phyloP scores from a whole-genome alignment of 2,888 invertebrate genomes.

The Cheilosia scutellata region DNA sequence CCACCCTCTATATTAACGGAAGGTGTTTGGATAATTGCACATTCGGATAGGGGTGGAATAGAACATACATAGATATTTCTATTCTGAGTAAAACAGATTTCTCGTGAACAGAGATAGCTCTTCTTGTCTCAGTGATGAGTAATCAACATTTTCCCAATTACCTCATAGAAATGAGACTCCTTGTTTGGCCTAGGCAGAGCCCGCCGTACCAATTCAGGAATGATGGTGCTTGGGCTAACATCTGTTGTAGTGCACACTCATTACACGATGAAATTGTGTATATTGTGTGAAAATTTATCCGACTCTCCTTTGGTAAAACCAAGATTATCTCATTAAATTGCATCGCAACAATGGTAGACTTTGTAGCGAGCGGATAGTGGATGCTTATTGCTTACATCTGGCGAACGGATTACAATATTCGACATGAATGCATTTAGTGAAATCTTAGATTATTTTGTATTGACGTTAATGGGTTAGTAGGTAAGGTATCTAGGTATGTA shows the following conservation, averaged over 20 bases:
- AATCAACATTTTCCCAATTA: conserved; percentile 38
- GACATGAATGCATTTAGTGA: neutral
- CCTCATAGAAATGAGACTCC: conserved; percentile 6
- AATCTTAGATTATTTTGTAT: neutral
- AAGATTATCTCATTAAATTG: conserved; percentile 2
- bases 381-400: neutral
- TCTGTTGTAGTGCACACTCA: neutral
- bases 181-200: neutral
- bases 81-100: neutral
- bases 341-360: neutral
- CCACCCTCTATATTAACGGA: too few relatives aligned
- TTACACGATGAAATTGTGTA: neutral
- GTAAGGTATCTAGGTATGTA: too few relatives aligned
- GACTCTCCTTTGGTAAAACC: neutral
- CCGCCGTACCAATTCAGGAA: neutral
- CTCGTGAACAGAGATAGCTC: neutral
- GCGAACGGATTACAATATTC: neutral
- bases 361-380: neutral
- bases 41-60: too few relatives aligned
- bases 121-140: conserved; percentile 20
- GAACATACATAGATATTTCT: neutral
- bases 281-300: neutral
- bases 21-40: too few relatives aligned
- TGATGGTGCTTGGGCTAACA: neutral
- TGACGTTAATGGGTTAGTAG: too few relatives aligned